Evolutionary conservation across 2,888 invertebrate genomes (phyloP), one percentile per base, ranked within the genome.

Genomic region (Notocelia uddmanniana): DNA sequence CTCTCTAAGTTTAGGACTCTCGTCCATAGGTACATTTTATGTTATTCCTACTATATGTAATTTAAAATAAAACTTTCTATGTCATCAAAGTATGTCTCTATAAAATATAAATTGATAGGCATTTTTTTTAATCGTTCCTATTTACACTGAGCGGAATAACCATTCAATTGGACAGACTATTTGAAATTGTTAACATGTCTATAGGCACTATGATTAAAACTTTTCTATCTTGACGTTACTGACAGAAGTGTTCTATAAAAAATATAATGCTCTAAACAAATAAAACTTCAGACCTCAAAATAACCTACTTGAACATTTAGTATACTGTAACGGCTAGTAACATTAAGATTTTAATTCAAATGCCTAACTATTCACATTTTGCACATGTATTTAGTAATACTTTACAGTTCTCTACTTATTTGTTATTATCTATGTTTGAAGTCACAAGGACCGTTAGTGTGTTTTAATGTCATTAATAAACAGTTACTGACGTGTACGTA

Each of bases 321-420:
- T 57, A 52, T 41, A 66, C 50, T 21, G 63, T 55, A 67, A 48
- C 19, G 31, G 52, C 59, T 70, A 70, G 37, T 64, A 41, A 59
- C 59, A 74, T 60, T 71, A 70, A 75, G 77, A 78, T 74, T 74
- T 74, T 74, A 77, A 76, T 78, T 76, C 77, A 75, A 80, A 80
- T 79, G 78, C 79, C 60, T 68, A 69, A 63, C 60, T 73, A 68
- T 62, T 73, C 60, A 63, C 68, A 77, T 75, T 79, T 82, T 81
- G 45, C 82, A 86, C 83, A 85, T 81, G 79, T 76, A 83, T 84
- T 26, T 90, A 89, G 82, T 91, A 90, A 90, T 91, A 91, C 89
- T 89, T 86, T 85, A 86, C 79, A 86, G 85, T 81, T 83, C 78
- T 80, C 82, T 71, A 75, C 76, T 82, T 79, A 79, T 81, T 76